Base-by-base conservation (phyloP, 2,888 invertebrate genomes). In the Cecidostiba fungosa region DNA sequence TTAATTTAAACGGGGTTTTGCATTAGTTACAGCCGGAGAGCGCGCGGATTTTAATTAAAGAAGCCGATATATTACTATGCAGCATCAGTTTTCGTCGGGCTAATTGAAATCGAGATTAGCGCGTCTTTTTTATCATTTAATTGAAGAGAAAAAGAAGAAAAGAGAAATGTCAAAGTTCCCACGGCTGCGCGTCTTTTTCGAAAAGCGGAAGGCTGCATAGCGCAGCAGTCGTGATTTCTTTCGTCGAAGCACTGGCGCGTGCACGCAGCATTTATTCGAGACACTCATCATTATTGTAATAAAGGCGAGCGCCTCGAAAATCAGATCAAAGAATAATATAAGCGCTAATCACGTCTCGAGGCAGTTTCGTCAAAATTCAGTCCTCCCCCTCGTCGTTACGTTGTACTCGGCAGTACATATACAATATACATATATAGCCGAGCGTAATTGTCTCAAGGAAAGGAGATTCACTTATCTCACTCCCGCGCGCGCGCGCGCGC, bases 391-490 rank as follows among this genome's bases (percentile, higher is more conserved):
- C 47, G 12, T 47, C 8, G 16, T 14, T n/a, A 47, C 10, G 16
- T 4, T 47, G 5, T 47, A 47, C 47, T 47, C 12, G 32, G n/a
- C n/a, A n/a, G n/a, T n/a, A n/a, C 3, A 32, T 32, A 32, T 32
- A 32, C 32, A 3, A 14, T 47, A 47, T 47, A 14, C 47, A 14
- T 47, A 47, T 47, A 47, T 47, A 47, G 12, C 8, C n/a, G n/a
- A 1, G n/a, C n/a, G 54, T 6, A 62, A 62, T 62, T 29, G 62
- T 62, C 62, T 62, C 72, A 39, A 39, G n/a, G 70, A 36, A 72
- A 36, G 14, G 47, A 79, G 50, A 79, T 79, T 79, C 50, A 69
- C 78, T 69, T 69, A 50, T 14, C 72, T 23, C n/a, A n/a, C n/a
- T 54, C 16, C 5, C 4, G 32, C 19, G 16, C 32, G 19, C 19